These are phyloP conservation scores for Rotaria macrura DNA, from an alignment of 2,888 invertebrate species.

Conservation along the genomic window DNA sequence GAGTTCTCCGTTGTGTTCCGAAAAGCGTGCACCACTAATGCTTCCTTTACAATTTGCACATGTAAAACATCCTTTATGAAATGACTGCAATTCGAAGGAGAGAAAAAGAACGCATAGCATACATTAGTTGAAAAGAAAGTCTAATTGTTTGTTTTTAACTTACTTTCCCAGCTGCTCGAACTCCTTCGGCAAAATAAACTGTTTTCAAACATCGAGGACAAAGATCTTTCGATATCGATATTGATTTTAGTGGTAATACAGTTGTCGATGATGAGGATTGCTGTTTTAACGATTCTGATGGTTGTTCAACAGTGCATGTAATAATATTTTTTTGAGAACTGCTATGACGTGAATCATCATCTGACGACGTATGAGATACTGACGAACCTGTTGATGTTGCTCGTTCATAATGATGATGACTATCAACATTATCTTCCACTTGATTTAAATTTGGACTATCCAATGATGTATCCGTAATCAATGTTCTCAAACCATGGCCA, in stretches of 20 bases:
- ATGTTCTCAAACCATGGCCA: not conserved
- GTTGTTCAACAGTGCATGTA: not conserved
- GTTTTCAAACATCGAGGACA: slow-evolving; percentile 29
- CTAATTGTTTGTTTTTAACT: not conserved
- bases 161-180: slow-evolving; percentile 22
- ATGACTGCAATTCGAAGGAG: slow-evolving; percentile 1
- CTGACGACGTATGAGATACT: not conserved
- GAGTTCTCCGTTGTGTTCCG: not conserved
- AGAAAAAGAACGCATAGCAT: not conserved
- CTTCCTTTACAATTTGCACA: not conserved
- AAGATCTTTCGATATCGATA: not conserved
- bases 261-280: not conserved
- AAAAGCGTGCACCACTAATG: not conserved
- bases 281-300: not conserved
- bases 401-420: not conserved
- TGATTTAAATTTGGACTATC: not conserved
- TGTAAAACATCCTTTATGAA: slow-evolving; percentile 12
- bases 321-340: not conserved
- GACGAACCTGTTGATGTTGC: not conserved
- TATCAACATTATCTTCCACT: not conserved
- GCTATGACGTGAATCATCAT: not conserved
- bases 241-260: not conserved
- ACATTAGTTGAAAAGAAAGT: not conserved
- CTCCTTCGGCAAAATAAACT: slow-evolving; percentile 31
- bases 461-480: not conserved